Evolutionary conservation across 2,888 invertebrate genomes (phyloP).

Genomic region (Celastrina argiolus): DNA sequence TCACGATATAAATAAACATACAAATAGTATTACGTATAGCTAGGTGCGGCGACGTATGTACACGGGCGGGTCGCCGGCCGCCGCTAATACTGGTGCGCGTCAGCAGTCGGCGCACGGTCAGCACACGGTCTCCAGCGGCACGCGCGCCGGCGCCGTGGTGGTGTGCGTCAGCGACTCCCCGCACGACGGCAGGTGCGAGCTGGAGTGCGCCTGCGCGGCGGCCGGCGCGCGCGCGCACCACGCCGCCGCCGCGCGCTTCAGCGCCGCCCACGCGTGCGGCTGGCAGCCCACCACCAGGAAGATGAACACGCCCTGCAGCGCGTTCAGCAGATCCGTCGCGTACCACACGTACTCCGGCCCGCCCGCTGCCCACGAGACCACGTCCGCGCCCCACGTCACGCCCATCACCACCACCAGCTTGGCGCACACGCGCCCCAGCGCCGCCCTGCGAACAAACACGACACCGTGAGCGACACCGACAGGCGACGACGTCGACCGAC

Average conservation of each 20-base stretch:
- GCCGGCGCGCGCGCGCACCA: slow-evolving; percentile 69
- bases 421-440: slow-evolving; percentile 89
- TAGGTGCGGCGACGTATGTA: slow-evolving; percentile 35
- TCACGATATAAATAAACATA: slow-evolving; percentile 39
- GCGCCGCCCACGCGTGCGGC: slow-evolving; percentile 83
- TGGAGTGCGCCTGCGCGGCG: slow-evolving; percentile 79
- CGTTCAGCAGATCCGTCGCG: slow-evolving; percentile 90
- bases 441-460: slow-evolving; percentile 72
- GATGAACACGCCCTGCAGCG: slow-evolving; percentile 91
- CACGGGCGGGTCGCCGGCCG: slow-evolving; percentile 32
- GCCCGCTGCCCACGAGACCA: slow-evolving; percentile 89
- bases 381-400: slow-evolving; percentile 82
- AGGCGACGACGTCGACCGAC: not conserved
- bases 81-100: slow-evolving; percentile 62
- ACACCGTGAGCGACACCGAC: not conserved
- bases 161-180: slow-evolving; percentile 86
- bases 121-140: slow-evolving; percentile 81
- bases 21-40: slow-evolving; percentile 37
- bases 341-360: slow-evolving; percentile 90
- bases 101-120: too few relatives aligned
- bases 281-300: slow-evolving; percentile 93
- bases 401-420: slow-evolving; percentile 85
- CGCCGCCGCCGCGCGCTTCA: slow-evolving; percentile 52
- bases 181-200: slow-evolving; percentile 89
- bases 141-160: slow-evolving; percentile 70